A percentile compares a stretch with the other conserved stretches of the same genome.
Evolutionary conservation across 2,113 vertebrate species (phyloP).

Genomic region (Lepisosteus osseus): DNA sequence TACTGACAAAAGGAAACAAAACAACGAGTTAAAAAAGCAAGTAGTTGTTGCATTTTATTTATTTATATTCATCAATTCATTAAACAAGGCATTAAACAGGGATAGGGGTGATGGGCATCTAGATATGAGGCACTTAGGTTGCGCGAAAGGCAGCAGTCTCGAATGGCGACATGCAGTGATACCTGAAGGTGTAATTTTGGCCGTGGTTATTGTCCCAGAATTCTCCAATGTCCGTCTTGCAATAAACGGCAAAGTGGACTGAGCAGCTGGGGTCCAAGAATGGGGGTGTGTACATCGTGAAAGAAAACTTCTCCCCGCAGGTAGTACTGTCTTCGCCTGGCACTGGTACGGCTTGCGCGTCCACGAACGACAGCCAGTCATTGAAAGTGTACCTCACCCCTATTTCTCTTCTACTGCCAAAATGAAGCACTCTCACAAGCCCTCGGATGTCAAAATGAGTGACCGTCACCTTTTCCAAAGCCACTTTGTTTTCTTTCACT

Average conservation of each 20-base stretch:
- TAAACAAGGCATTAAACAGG: too few species aligned
- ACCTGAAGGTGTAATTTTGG: constrained; percentile 71
- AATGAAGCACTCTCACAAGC: constrained; percentile 56
- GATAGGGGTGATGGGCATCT: neutral
- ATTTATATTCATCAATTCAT: too few species aligned
- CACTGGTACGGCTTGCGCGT: constrained; percentile 58
- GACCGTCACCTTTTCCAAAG: constrained; percentile 61
- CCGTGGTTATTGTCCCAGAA: constrained; percentile 88
- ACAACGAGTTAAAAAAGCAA: too few species aligned
- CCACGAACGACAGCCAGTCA: constrained; percentile 78
- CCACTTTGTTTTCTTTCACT: constrained; percentile 59
- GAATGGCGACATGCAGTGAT: constrained; percentile 13
- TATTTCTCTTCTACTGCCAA: constrained; percentile 49
- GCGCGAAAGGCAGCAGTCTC: constrained; percentile 36
- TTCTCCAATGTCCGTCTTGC: constrained; percentile 66
- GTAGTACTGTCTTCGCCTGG: constrained; percentile 5
- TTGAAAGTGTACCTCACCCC: constrained; percentile 84
- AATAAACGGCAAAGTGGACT: constrained; percentile 78
- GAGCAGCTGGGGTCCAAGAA: constrained; percentile 49
- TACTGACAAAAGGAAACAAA: too few species aligned
- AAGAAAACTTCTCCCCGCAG: constrained; percentile 59
- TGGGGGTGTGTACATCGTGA: constrained; percentile 72
- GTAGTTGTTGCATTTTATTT: too few species aligned
- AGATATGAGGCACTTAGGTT: constrained; percentile 23
- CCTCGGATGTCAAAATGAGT: constrained; percentile 64